Base-by-base conservation (phyloP, 2,797 vertebrate species). In the Liparis tanakae region DNA sequence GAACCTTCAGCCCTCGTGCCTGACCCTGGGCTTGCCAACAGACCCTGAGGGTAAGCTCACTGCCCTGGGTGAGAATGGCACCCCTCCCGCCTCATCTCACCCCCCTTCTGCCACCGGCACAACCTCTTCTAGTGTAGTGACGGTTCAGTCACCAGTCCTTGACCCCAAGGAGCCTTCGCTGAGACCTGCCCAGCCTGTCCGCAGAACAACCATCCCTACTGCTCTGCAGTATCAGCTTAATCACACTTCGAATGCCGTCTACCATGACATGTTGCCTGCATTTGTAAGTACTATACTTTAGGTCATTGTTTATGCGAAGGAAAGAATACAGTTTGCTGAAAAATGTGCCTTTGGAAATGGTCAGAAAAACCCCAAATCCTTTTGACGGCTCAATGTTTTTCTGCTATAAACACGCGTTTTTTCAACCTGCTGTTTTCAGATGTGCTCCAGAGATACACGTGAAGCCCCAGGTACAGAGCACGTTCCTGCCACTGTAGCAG, bases 241-340 rank as follows among this genome's bases (percentile, higher is more conserved):
- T 78, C 97, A 99, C 93, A 96, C 97, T 79, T 97, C 96, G 5
- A 96, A 95, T 72, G 97, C 96, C 0, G 96, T 96, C 0, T 99
- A 99, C 94, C 98, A 99, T 55, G 98, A 99, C 90, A 99, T 99
- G 98, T 94, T 99, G 71, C 98, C 98, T 76, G 97, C 98, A 82
- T 99, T 99, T 91, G 98, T 99, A 91, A 96, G 97, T 96, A 57
- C n/a, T 12, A 39, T 10, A 1, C 5, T 30, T 25, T 7, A 43
- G n/a, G 20, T 3, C 2, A 30, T 17, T 62, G 3, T n/a, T 46
- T 72, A 12, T 12, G 39, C 12, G 17, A 20, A 15, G 18, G 18
- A 1, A 18, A 1, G 30, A n/a, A 44, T 30, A 57, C 43, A 13
- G 2, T 18, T 1, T n/a, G 20, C 10, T 54, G 39, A 41, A 7